Evolutionary conservation across 2,797 vertebrate genomes (phyloP).

Genomic region (Eupleurogrammus muticus): DNA sequence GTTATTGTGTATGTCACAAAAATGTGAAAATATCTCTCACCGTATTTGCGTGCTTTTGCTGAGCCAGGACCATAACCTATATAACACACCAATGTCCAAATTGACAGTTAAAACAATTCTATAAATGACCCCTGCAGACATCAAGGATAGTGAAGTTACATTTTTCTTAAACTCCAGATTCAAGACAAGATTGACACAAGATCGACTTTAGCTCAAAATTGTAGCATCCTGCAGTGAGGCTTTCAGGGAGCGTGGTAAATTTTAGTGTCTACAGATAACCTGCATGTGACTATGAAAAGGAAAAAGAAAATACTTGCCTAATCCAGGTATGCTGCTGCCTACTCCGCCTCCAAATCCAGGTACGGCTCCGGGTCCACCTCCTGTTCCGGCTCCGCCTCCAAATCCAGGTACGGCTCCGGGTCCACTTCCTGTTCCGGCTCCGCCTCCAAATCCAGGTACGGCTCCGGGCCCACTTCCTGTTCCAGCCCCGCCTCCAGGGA

Average conservation of each 20-base stretch:
- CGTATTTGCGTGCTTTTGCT: conserved; percentile 83
- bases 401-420: conserved; percentile 52
- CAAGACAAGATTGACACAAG: too few species aligned
- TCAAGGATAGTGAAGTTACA: background rate
- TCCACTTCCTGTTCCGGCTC: conserved; percentile 46
- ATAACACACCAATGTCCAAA: conserved; percentile 11
- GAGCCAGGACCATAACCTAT: conserved; percentile 72
- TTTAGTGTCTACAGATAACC: too few species aligned
- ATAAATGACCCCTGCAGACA: background rate
- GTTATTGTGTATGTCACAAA: conserved; percentile 9
- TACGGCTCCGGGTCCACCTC: conserved; percentile 39
- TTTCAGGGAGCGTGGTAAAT: too few species aligned
- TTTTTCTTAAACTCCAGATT: too few species aligned
- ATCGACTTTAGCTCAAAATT: too few species aligned
- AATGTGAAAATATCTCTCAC: conserved; percentile 41
- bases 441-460: conserved; percentile 55
- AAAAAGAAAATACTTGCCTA: conserved; percentile 25
- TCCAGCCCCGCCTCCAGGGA: conserved; percentile 54
- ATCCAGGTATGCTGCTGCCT: conserved; percentile 31
- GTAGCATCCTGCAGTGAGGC: too few species aligned
- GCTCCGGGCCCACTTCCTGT: conserved; percentile 47
- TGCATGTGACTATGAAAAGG: background rate
- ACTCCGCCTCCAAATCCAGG: conserved; percentile 56
- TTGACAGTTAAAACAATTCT: background rate
- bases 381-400: conserved; percentile 57